These are phyloP conservation scores for Hedychridium roseum DNA, from an alignment of 2,888 invertebrate genomes.

Conservation along the genomic window DNA sequence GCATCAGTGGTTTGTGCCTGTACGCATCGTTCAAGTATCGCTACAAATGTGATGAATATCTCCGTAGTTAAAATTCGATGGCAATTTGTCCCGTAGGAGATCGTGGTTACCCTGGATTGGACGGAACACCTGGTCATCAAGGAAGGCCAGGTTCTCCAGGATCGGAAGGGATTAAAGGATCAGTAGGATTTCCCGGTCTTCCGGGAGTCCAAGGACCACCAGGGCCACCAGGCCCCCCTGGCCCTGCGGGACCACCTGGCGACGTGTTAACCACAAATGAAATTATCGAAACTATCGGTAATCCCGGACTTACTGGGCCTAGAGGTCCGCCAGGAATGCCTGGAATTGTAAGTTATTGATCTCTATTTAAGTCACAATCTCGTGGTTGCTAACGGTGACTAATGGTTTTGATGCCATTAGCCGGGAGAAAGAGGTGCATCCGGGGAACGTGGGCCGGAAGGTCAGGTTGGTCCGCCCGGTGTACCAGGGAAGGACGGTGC, in stretches of 20 bases:
- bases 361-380: no score
- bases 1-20: no score
- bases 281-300: conserved; percentile 53
- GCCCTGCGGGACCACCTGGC: conserved; percentile 57
- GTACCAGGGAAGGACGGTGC: conserved; percentile 68
- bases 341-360: conserved; percentile 64
- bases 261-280: conserved; percentile 46
- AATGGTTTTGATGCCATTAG: conserved; percentile 46
- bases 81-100: no score
- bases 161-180: conserved; percentile 51
- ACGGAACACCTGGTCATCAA: conserved; percentile 51
- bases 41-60: conserved; percentile 2
- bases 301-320: conserved; percentile 65
- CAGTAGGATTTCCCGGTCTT: conserved; percentile 53
- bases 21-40: background rate
- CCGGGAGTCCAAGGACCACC: conserved; percentile 42
- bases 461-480: conserved; percentile 69
- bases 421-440: conserved; percentile 69
- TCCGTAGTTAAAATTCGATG: no score
- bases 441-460: conserved; percentile 69
- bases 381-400: no score
- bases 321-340: conserved; percentile 68
- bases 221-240: conserved; percentile 30
- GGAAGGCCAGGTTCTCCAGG: conserved; percentile 56
- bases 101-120: conserved; percentile 54